These are phyloP conservation scores for Ceyx cyanopectus DNA, from an alignment of 2,113 vertebrate species.

Conservation along the genomic window DNA sequence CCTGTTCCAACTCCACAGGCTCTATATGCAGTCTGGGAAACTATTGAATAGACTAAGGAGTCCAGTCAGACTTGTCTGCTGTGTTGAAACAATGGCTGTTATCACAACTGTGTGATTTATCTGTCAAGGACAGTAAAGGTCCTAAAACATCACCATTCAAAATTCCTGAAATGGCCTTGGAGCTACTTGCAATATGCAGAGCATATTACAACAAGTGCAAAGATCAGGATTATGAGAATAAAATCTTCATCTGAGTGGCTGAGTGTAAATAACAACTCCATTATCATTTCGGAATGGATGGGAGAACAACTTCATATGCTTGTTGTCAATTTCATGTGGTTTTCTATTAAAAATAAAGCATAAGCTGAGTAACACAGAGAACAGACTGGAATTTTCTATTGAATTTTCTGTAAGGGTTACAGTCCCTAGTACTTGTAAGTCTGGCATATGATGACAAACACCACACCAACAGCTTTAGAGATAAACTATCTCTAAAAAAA, in stretches of 20 bases:
- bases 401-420: neutral
- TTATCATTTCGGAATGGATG: neutral
- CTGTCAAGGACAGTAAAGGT: neutral
- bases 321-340: neutral
- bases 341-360: neutral
- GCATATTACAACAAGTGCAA: neutral
- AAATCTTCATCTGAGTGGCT: neutral
- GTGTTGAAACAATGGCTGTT: neutral
- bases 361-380: neutral
- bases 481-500: neutral
- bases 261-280: neutral
- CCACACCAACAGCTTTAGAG: neutral
- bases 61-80: neutral
- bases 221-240: neutral
- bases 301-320: neutral
- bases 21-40: neutral
- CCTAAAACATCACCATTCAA: neutral
- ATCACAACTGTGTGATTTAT: neutral
- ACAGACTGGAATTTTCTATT: neutral
- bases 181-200: neutral
- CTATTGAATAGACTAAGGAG: neutral
- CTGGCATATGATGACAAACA: neutral
- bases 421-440: neutral
- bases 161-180: neutral
- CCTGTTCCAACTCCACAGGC: neutral